A percentile compares a stretch with the other conserved stretches of the same genome.
Conservation (phyloP, 2,888 invertebrate species). For the Tribolium freemani region DNA sequence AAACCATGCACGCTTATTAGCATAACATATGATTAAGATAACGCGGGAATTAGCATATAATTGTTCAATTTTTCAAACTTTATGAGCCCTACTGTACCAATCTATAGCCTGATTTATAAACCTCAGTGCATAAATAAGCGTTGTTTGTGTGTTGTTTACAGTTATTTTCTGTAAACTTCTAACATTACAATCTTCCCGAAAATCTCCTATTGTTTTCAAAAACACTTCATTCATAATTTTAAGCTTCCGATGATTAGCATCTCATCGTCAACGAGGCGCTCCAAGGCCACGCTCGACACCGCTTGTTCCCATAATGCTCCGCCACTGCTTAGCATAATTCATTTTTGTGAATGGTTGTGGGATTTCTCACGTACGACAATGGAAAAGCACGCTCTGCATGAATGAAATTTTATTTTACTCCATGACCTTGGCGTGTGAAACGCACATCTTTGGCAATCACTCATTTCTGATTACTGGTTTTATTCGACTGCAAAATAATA, state of each 20-base stretch:
- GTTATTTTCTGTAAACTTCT: not conserved
- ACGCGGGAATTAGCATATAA: too few species aligned
- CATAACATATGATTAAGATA: too few species aligned
- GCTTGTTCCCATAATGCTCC: conserved; percentile 19
- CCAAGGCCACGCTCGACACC: conserved; percentile 8
- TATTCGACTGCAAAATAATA: too few species aligned
- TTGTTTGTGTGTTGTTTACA: not conserved
- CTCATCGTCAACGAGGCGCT: conserved; percentile 1
- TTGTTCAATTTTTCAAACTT: too few species aligned
- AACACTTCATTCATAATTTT: conserved; percentile 1
- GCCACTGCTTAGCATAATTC: conserved; percentile 26
- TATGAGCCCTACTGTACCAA: too few species aligned
- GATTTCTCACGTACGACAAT: conserved; percentile 30
- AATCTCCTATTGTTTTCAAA: conserved; percentile 1
- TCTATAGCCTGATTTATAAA: too few species aligned
- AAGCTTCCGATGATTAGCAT: not conserved
- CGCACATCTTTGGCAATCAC: conserved; percentile 36
- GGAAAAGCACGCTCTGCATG: conserved; percentile 32
- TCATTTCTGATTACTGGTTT: conserved; percentile 39
- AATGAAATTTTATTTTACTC: conserved; percentile 50
- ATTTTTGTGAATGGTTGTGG: conserved; percentile 16
- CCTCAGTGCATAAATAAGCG: not conserved
- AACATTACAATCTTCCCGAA: not conserved
- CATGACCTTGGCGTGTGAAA: conserved; percentile 52
- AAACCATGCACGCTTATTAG: too few species aligned